Evolutionary conservation across 2,888 invertebrate species (phyloP), one percentile per base, ranked within the genome.

Genomic region (Neuroscelio doddi): DNA sequence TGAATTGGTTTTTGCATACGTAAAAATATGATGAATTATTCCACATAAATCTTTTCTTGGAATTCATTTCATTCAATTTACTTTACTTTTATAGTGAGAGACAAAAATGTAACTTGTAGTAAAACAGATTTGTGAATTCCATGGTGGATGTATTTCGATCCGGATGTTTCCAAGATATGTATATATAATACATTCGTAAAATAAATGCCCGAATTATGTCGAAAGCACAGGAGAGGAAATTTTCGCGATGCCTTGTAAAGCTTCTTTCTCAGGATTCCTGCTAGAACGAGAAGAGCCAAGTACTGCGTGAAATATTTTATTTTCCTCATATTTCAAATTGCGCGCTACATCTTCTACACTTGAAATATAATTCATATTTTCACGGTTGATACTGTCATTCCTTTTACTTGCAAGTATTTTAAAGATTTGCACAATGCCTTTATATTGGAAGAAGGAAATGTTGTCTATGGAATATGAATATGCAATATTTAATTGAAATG

Each of bases 171-270:
- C 12, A 10, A 38, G 45, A 53, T 44, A 27, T 34, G 27, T 32
- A 32, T 12, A 32, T 12, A 32, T 12, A 32, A n/a, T 3, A 12
- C 34, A 32, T 36, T 0, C 26, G 38, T 29, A 44, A 53, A 45
- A 53, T 53, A 53, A 53, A 53, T 53, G 53, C 53, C 45, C 36
- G 44, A 53, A 53, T 53, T 53, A 53, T 45, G 53, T 53, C 38
- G 53, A 14, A 9, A 32, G 32, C 32, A 12, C 12, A 32, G 12
- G 32, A 32, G 32, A 38, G 32, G 47, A 47, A 30, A 55, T 41
- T 47, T 55, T 55, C 17, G 46, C 38, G 26, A 55, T 55, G 24
- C 39, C 26, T 36, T 21, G 46, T 29, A 55, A 55, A 55, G 46
- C 38, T 39, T 34, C 29, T 53, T 46, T 32, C 46, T 55, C 29